Base-by-base conservation (phyloP, 2,113 vertebrate species). In the Albula goreensis region DNA sequence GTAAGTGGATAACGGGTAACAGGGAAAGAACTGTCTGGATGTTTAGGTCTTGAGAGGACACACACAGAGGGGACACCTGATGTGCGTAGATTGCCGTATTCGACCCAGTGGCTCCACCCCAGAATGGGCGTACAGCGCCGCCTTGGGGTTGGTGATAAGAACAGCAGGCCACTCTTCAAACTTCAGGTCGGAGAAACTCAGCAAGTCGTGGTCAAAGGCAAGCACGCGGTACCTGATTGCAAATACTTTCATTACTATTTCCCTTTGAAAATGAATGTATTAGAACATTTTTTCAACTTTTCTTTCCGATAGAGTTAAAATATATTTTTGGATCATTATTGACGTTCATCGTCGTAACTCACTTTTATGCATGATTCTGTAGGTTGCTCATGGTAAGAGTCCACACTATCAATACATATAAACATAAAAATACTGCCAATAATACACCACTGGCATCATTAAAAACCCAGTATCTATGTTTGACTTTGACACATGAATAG, bases 121-220 rank as follows among this genome's bases (percentile, higher is more conserved):
- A 13, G 97, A 95, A 81, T 96, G 97, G 80, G 96, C 95, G 89
- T 99, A 99, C 83, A 97, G 97, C 0, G 95, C 94, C 13, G 97
- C 94, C 87, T 99, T 99, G 86, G 98, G 98, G 92, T 99, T 99
- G 87, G 98, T 99, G 92, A 99, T 97, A 86, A 99, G 94, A 89
- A 99, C 92, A 0, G 94, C 97, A 15, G 98, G 98, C 98, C 98
- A 99, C 85, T 96, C 94, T 50, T 95, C 96, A 90, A 99, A 99
- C 70, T 17, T 95, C 87, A 98, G 90, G 91, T 99, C 98, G 25
- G 95, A 94, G 13, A 99, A 99, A 89, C 97, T 99, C 84, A 99
- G 92, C 88, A 99, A 95, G 94, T 99, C 98, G 0, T 99, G 98
- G 90, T 99, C 98, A 80, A 99, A 97, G 0, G 94, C 97, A 89